Base-by-base conservation (phyloP, 2,888 invertebrate genomes). In the Noctua fimbriata region DNA sequence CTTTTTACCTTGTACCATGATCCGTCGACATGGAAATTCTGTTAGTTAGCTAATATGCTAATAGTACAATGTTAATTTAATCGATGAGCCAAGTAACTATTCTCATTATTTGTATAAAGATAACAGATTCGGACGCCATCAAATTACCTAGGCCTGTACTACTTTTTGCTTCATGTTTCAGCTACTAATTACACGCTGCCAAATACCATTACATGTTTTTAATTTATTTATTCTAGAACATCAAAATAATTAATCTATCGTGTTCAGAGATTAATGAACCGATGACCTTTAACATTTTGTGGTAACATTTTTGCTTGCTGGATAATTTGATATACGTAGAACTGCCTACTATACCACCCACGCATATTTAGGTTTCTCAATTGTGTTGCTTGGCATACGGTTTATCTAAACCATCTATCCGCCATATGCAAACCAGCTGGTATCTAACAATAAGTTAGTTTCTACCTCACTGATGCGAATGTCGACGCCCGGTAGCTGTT, bases 341-440 rank as follows among this genome's bases (percentile, higher is more conserved):
- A n/a, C 18, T 44, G 28, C n/a, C 21, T 78, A 81, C 69, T 69
- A 79, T 63, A 78, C 41, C 74, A 81, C 86, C 84, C 81, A 88
- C 85, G 77, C 77, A 77, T 83, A 77, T 82, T 80, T 77, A 66
- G 63, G 18, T 47, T 87, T 73, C 60, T 28, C 73, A n/a, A 69
- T 76, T 82, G 81, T 79, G 75, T 78, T 79, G 79, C 65, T 87
- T 87, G 83, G 83, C 87, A 84, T 82, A 84, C 83, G 86, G 87
- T 88, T 90, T 87, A 90, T 88, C 88, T 88, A 88, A 87, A 90
- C 87, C 84, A 90, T 90, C 89, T 89, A 90, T 88, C 86, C 82
- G 89, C 91, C 92, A 91, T 91, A 92, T 90, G 91, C 91, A 91
- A 91, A 92, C 90, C 94, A 93, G 91, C 93, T 93, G 94, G 89